Percentiles rank a stretch among this genome's conserved stretches.
Evolutionary conservation across 2,888 invertebrate genomes (phyloP).

Genomic region (Pyrrhopygopsis socrates): DNA sequence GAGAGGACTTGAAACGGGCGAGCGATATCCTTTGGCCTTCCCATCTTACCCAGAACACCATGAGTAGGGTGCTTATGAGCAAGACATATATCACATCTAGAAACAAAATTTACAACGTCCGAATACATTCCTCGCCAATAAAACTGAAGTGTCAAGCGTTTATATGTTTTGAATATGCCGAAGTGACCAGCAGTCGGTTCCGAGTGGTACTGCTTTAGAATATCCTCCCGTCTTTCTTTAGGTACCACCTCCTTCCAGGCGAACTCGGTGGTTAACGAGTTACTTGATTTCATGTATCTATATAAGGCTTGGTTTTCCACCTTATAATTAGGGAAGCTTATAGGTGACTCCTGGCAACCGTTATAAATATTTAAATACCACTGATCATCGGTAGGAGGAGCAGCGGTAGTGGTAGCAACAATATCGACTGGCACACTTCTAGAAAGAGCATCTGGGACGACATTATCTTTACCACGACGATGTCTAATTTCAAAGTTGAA

Average conservation of each 20-base stretch:
- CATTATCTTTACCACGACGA: not conserved
- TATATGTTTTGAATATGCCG: not conserved
- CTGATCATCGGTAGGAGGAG: not conserved
- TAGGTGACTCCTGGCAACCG: not conserved
- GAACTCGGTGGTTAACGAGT: not conserved
- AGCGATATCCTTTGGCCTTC: not conserved
- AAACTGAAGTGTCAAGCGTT: not conserved
- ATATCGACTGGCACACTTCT: not conserved
- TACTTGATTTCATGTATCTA: not conserved
- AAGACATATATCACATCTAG: not conserved
- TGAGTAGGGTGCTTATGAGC: conserved; percentile 5
- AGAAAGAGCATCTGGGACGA: conserved; percentile 1
- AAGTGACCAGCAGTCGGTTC: not conserved
- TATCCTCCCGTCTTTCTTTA: not conserved
- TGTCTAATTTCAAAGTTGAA: not conserved
- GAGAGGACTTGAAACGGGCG: too few relatives aligned
- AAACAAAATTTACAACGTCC: not conserved
- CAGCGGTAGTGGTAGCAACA: too few relatives aligned
- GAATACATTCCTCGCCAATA: conserved; percentile 19
- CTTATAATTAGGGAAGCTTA: conserved; percentile 14
- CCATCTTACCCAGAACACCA: conserved; percentile 3
- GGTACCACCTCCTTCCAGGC: conserved; percentile 23
- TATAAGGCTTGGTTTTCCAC: conserved; percentile 12
- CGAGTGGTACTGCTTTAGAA: not conserved
- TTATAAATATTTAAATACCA: conserved; percentile 3